Percentiles rank a stretch among this genome's conserved stretches.
Conservation (phyloP, 2,888 invertebrate species). For the Cerceris ruficornis region DNA sequence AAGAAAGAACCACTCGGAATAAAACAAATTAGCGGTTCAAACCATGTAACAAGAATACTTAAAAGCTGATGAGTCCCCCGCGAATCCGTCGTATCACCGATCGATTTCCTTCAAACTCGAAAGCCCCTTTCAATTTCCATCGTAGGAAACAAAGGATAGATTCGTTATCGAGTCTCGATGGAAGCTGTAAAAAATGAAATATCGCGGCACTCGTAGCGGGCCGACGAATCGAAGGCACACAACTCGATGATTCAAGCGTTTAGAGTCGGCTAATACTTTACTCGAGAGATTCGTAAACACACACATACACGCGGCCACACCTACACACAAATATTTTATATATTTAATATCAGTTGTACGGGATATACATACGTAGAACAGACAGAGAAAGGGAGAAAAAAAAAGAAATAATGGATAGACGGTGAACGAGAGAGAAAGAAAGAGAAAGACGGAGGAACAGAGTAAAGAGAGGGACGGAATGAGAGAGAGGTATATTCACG, state of each 20-base stretch:
- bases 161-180: neutral
- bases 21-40: too few relatives aligned
- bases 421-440: neutral
- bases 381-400: too few relatives aligned
- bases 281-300: constrained; percentile 73
- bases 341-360: too few relatives aligned
- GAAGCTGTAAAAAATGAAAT: constrained; percentile 12
- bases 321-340: too few relatives aligned
- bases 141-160: neutral
- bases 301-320: constrained; percentile 17
- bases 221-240: constrained; percentile 63
- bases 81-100: too few relatives aligned
- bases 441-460: too few relatives aligned
- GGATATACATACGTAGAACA: too few relatives aligned
- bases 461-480: neutral
- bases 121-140: neutral
- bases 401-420: too few relatives aligned
- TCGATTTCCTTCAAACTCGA: too few relatives aligned
- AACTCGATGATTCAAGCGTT: constrained; percentile 68
- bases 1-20: too few relatives aligned
- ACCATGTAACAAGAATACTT: too few relatives aligned
- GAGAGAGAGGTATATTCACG: constrained; percentile 37
- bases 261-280: constrained; percentile 69
- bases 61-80: too few relatives aligned
- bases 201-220: constrained; percentile 28